phyloP scores from a whole-genome alignment of 2,888 invertebrate genomes.

The Eupithecia exiguata region DNA sequence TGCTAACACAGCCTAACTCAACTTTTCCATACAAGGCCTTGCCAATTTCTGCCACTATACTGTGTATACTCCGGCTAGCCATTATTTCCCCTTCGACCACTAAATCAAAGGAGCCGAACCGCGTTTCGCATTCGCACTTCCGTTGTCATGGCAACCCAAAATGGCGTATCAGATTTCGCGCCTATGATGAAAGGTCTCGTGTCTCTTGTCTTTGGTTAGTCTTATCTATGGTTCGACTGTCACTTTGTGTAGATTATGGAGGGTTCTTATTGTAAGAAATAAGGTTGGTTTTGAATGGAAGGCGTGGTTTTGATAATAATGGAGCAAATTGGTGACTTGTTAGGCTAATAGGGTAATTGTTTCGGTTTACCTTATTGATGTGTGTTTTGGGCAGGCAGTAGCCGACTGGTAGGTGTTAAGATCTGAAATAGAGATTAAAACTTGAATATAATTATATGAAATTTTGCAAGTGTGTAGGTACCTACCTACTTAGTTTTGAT shows the following conservation, averaged over 20 bases:
- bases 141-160: conserved; percentile 65
- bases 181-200: conserved; percentile 58
- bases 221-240: conserved; percentile 25
- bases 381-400: neutral
- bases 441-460: neutral
- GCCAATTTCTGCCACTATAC: conserved; percentile 55
- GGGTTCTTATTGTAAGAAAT: conserved; percentile 3
- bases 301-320: conserved; percentile 28
- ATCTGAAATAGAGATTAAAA: conserved; percentile 26
- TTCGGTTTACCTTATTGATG: conserved; percentile 22
- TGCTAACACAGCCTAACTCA: conserved; percentile 38
- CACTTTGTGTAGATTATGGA: conserved; percentile 24
- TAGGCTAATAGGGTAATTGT: conserved; percentile 26
- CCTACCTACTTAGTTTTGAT: neutral
- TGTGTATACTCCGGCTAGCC: conserved; percentile 29
- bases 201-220: conserved; percentile 42
- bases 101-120: conserved; percentile 70
- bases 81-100: conserved; percentile 61
- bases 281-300: conserved; percentile 30
- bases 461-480: neutral
- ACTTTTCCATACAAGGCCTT: conserved; percentile 50
- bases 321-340: conserved; percentile 31
- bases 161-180: conserved; percentile 72
- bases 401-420: neutral
- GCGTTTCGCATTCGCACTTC: conserved; percentile 61